phyloP scores from a whole-genome alignment of 2,797 vertebrate species.

The Euphonia xanthogaster region DNA sequence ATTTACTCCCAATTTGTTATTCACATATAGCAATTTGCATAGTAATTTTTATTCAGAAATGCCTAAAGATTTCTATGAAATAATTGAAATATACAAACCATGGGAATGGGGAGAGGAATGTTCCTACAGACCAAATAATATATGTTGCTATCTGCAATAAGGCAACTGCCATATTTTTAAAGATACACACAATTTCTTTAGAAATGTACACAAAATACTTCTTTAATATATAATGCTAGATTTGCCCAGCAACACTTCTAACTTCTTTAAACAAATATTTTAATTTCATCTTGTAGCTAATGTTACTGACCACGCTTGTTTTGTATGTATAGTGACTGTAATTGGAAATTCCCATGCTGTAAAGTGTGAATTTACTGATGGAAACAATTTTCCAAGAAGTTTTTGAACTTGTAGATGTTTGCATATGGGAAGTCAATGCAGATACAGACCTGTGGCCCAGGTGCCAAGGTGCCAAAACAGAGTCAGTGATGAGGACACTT shows the following conservation, averaged over 20 bases:
- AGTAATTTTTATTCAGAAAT: background rate
- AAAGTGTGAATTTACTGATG: background rate
- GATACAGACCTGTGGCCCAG: background rate
- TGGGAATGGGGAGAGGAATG: background rate
- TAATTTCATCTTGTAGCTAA: background rate
- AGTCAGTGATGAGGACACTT: background rate
- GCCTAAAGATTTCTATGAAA: background rate
- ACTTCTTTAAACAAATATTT: background rate
- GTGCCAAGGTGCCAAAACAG: background rate
- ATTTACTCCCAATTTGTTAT: background rate
- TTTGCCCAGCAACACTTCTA: background rate
- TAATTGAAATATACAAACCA: background rate
- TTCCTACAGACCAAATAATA: background rate
- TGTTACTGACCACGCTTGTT: accelerated
- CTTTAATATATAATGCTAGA: background rate
- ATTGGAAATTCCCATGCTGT: background rate
- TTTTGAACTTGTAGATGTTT: background rate
- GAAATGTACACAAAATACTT: background rate
- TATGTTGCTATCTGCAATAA: background rate
- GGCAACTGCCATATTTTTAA: background rate
- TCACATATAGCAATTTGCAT: background rate
- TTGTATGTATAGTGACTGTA: background rate
- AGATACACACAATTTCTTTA: background rate
- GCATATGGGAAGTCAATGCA: background rate
- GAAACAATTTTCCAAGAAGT: background rate